Base-by-base conservation (phyloP, 1,140 invertebrate genomes). In the Drosophila yakuba region DNA sequence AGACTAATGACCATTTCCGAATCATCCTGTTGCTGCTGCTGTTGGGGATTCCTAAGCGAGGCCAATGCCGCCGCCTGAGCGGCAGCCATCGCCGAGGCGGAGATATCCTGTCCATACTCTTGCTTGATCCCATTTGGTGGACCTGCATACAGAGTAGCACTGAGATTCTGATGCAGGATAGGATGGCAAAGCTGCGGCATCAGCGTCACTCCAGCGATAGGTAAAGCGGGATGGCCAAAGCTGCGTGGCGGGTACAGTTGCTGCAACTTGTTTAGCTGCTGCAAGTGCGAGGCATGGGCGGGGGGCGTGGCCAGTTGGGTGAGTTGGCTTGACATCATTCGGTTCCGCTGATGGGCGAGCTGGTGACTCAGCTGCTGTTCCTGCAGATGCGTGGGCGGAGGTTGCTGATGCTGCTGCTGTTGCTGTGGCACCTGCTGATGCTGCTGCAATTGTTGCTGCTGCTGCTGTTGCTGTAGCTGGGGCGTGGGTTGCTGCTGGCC, bases 101-200 rank as follows among this genome's bases (percentile, higher is more conserved):
- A 89, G 61, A 79, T 74, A 44, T 91, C 86, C 64, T 91, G 78
- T 32, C 86, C 82, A 51, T 91, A 91, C 60, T 91, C 90, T 69
- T 91, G 90, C 56, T 91, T 91, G 56, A 91, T 91, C 55, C 90
- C 90, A 50, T 91, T 91, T 2, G 90, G 83, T 10, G 83, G 83
- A 4, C 76, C 80, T 25, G 83, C 71, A 23, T 91, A 91, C 15
- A 91, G 54, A 7, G 76, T 71, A 50, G 90, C 90, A 59, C 90
- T 83, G 59, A 91, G 56, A 59, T 91, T 91, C 66, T 91, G 90
- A 74, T 91, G 90, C 66, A 91, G 61, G 15, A 91, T 91, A 17
- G 90, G 90, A 74, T 91, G 90, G 59, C 90, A 91, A 17, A 91
- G 80, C 58, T 91, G 91, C 3, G 90, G 90, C 90, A 91, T 91